Evolutionary conservation across 2,888 invertebrate species (phyloP).

Genomic region (Oscheius sp.): DNA sequence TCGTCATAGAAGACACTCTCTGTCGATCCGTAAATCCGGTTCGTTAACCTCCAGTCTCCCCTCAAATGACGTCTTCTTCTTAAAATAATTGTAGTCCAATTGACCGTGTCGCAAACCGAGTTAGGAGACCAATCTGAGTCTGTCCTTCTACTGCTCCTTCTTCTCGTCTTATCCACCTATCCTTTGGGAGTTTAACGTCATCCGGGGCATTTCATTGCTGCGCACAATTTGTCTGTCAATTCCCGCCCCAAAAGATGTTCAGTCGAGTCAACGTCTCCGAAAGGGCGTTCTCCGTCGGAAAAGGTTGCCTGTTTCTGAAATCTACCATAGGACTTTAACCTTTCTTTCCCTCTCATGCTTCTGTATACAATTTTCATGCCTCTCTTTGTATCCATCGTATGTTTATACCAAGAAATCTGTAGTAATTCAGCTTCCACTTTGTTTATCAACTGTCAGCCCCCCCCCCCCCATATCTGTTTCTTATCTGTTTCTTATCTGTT

Average conservation of each 20-base stretch:
- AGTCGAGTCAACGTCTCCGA: not conserved
- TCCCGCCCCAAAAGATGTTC: slow-evolving; percentile 1
- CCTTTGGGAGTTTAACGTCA: slow-evolving; percentile 15
- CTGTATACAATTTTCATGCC: too few species aligned
- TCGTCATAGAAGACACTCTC: not conserved
- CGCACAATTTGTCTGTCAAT: slow-evolving; percentile 25
- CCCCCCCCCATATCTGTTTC: too few species aligned
- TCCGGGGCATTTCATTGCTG: slow-evolving; percentile 11
- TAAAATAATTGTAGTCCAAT: too few species aligned
- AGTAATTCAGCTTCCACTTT: not conserved
- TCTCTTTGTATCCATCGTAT: too few species aligned
- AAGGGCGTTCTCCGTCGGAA: not conserved
- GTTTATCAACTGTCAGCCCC: too few species aligned
- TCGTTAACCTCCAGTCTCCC: not conserved
- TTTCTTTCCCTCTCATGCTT: not conserved
- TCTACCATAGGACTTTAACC: not conserved
- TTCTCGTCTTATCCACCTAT: slow-evolving; percentile 11
- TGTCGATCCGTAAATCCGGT: not conserved
- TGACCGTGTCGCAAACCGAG: too few species aligned
- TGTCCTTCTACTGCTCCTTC: too few species aligned
- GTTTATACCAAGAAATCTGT: too few species aligned
- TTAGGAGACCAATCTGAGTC: too few species aligned
- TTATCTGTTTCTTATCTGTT: too few species aligned
- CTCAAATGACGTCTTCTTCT: not conserved
- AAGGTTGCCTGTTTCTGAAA: not conserved